Conservation (phyloP, 2,888 invertebrate species). For the Catotricha subobsoleta region DNA sequence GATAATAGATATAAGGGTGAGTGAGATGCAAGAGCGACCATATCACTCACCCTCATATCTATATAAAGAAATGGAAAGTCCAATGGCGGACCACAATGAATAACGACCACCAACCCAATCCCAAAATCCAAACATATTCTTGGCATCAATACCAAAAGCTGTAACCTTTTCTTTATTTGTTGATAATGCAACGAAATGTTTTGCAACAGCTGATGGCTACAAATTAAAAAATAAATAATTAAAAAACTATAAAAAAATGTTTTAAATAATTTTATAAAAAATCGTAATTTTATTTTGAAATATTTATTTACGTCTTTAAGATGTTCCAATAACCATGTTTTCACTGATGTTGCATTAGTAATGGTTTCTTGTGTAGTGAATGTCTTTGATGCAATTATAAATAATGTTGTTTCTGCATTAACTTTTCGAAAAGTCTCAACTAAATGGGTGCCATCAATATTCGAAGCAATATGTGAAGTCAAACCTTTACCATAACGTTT, state of each 20-base stretch:
- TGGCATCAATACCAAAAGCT: slow-evolving; percentile 90
- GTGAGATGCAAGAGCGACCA: too few relatives aligned
- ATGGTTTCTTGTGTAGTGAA: slow-evolving; percentile 99
- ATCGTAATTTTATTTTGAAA: too few relatives aligned
- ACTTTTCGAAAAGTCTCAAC: slow-evolving; percentile 82
- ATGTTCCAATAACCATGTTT: slow-evolving; percentile 75
- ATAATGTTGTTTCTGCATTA: slow-evolving; percentile 83
- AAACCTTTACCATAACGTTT: slow-evolving; percentile 79
- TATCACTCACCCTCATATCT: too few relatives aligned
- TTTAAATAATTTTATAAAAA: slow-evolving; percentile 4
- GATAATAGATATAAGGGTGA: too few relatives aligned
- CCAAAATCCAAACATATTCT: slow-evolving; percentile 99
- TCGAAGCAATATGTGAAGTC: slow-evolving; percentile 87
- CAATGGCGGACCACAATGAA: slow-evolving; percentile 98
- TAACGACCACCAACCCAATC: slow-evolving; percentile 99
- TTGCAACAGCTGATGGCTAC: slow-evolving; percentile 67
- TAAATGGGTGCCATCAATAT: slow-evolving; percentile 97
- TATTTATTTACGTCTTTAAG: slow-evolving; percentile 60
- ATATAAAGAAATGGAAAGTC: slow-evolving; percentile 88
- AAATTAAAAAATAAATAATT: slow-evolving; percentile 15
- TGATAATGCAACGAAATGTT: slow-evolving; percentile 95
- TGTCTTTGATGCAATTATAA: slow-evolving; percentile 98
- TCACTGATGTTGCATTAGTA: slow-evolving; percentile 97
- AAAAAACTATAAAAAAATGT: slow-evolving; percentile 5
- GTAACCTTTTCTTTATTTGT: slow-evolving; percentile 90